These are phyloP conservation scores for Diadophis punctatus DNA, from an alignment of 2,113 vertebrate species.

Conservation along the genomic window DNA sequence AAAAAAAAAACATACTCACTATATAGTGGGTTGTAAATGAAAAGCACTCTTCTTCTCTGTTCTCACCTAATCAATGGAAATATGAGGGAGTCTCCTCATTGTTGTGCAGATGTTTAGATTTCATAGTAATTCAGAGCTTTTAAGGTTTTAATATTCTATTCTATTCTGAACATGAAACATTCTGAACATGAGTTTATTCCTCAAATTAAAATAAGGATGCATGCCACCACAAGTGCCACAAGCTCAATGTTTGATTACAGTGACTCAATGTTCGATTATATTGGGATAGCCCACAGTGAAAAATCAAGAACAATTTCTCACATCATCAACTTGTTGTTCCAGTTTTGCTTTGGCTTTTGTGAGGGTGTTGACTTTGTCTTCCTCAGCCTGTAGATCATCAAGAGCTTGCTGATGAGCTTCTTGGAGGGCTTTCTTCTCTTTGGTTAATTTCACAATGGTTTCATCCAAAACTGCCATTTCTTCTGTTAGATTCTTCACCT, in stretches of 20 bases:
- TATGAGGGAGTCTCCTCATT: not conserved
- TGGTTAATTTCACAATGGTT: conserved; percentile 64
- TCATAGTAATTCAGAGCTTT: not conserved
- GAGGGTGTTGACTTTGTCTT: conserved; percentile 68
- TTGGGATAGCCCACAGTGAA: not conserved
- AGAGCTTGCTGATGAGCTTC: conserved; percentile 70
- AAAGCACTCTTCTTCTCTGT: not conserved
- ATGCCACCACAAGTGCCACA: not conserved
- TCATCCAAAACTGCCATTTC: conserved; percentile 62
- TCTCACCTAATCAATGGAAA: not conserved
- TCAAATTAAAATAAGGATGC: not conserved
- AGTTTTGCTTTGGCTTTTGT: conserved; percentile 70
- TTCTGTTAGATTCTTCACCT: conserved; percentile 74
- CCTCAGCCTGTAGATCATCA: conserved; percentile 73
- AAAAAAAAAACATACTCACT: no score
- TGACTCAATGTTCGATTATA: not conserved
- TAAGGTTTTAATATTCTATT: not conserved
- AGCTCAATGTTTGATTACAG: not conserved
- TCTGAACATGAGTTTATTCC: not conserved
- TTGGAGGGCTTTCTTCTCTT: conserved; percentile 70
- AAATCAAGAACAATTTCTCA: conserved; percentile 43
- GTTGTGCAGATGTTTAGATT: not conserved
- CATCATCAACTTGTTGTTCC: conserved; percentile 72
- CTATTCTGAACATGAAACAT: not conserved
- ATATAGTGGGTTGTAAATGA: not conserved